A percentile compares a stretch with the other conserved stretches of the same genome.
Conservation (phyloP, 2,888 invertebrate species). For the Drosophila algonquin region DNA sequence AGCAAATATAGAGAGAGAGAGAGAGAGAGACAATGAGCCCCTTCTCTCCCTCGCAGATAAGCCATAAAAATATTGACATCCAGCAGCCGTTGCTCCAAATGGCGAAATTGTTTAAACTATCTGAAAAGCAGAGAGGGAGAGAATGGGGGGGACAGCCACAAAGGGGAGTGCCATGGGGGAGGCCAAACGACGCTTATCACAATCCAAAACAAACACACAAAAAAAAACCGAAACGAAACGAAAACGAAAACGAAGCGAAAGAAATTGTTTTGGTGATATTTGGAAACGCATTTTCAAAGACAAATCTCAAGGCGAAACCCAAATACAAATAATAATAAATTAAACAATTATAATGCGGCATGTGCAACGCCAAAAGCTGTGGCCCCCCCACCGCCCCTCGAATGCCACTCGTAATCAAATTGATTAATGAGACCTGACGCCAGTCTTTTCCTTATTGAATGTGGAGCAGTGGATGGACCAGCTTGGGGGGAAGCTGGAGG, state of each 20-base stretch:
- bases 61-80: conserved; percentile 75
- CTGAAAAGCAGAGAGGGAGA: conserved; percentile 4
- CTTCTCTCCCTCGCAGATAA: conserved; percentile 54
- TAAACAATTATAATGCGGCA: conserved; percentile 69
- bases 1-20: conserved; percentile 30
- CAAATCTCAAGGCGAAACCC: conserved; percentile 66
- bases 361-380: conserved; percentile 46
- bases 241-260: conserved; percentile 11
- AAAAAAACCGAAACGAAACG: conserved; percentile 29
- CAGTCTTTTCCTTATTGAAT: conserved; percentile 26
- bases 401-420: conserved; percentile 74
- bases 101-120: conserved; percentile 75
- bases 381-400: conserved; percentile 19
- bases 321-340: conserved; percentile 75
- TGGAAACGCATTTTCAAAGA: conserved; percentile 64
- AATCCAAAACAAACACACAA: not conserved
- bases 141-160: not conserved
- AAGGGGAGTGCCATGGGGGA: conserved; percentile 28
- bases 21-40: conserved; percentile 27
- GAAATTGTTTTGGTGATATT: conserved; percentile 55
- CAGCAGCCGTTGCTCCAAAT: conserved; percentile 53
- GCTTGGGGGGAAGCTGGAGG: conserved; percentile 2
- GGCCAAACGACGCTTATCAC: conserved; percentile 54
- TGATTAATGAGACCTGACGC: conserved; percentile 71
- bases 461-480: conserved; percentile 22